phyloP scores from a whole-genome alignment of 2,113 vertebrate species.

The Pollachius pollachius region DNA sequence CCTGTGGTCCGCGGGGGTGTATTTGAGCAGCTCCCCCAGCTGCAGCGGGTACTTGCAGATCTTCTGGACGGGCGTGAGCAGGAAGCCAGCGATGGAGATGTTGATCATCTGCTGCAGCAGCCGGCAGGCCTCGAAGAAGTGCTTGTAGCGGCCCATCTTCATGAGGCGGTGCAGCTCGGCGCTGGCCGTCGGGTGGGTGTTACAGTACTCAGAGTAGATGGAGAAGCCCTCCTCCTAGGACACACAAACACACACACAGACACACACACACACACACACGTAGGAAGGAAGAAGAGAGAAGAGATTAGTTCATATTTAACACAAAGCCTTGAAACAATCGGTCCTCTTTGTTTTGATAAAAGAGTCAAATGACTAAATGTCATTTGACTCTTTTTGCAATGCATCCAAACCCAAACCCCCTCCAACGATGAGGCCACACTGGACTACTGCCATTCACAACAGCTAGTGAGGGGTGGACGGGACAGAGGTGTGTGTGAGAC shows the following conservation, averaged over 20 bases:
- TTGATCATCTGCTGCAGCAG: conserved; percentile 98
- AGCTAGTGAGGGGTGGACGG: neutral
- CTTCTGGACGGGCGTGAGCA: conserved; percentile 96
- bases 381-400: too few relatives aligned
- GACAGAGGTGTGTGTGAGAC: too few relatives aligned
- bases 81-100: conserved; percentile 93
- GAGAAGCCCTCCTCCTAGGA: conserved; percentile 89
- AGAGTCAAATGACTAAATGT: too few relatives aligned
- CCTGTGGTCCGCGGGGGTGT: conserved; percentile 93
- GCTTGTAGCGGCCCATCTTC: conserved; percentile 89
- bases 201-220: conserved; percentile 96
- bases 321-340: neutral
- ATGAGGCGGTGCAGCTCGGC: conserved; percentile 86
- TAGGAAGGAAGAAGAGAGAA: neutral
- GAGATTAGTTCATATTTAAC: neutral
- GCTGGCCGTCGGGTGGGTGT: conserved; percentile 91
- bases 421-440: too few relatives aligned
- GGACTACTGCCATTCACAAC: neutral
- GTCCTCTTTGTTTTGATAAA: too few relatives aligned
- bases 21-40: conserved; percentile 94
- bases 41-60: conserved; percentile 98
- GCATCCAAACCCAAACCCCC: too few relatives aligned
- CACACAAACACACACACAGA: conserved; percentile 70
- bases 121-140: conserved; percentile 96
- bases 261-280: conserved; percentile 21